Conservation (phyloP, 2,888 invertebrate species). For the Neoascia interrupta region DNA sequence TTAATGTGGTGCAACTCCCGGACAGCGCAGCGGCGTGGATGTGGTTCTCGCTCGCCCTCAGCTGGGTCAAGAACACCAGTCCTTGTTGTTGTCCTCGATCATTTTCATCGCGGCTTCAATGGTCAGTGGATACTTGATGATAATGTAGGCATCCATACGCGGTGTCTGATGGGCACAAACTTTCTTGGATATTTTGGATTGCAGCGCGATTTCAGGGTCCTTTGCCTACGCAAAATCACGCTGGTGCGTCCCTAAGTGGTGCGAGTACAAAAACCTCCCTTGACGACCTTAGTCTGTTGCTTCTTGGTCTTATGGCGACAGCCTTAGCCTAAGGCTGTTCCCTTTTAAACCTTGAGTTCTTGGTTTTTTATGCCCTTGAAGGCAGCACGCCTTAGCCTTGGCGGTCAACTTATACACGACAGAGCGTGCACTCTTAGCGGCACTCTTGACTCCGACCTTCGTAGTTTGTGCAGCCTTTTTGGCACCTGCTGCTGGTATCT, state of each 20-base stretch:
- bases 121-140: slow-evolving; percentile 98
- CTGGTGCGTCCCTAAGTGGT: slow-evolving; percentile 95
- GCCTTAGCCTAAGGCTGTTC: slow-evolving; percentile 81
- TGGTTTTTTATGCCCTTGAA: slow-evolving; percentile 76
- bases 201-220: slow-evolving; percentile 93
- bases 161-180: slow-evolving; percentile 94
- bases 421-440: slow-evolving; percentile 78
- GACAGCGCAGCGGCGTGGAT: slow-evolving; percentile 97
- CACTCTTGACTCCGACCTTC: slow-evolving; percentile 75
- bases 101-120: slow-evolving; percentile 99
- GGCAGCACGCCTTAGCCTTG: slow-evolving; percentile 78
- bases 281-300: slow-evolving; percentile 93
- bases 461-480: slow-evolving; percentile 75
- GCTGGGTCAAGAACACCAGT: slow-evolving; percentile 98
- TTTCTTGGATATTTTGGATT: slow-evolving; percentile 97
- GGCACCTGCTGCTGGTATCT: slow-evolving; percentile 78
- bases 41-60: slow-evolving; percentile 97
- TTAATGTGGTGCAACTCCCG: slow-evolving; percentile 99
- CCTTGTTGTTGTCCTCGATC: slow-evolving; percentile 99
- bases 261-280: slow-evolving; percentile 93
- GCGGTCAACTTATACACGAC: slow-evolving; percentile 78
- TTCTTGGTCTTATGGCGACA: slow-evolving; percentile 87
- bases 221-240: slow-evolving; percentile 97
- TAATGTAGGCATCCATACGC: slow-evolving; percentile 98
- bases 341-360: slow-evolving; percentile 80